Percentiles rank a stretch among this genome's conserved stretches.
Evolutionary conservation across 2,797 vertebrate species (phyloP).

Genomic region (Rhincodon typus): DNA sequence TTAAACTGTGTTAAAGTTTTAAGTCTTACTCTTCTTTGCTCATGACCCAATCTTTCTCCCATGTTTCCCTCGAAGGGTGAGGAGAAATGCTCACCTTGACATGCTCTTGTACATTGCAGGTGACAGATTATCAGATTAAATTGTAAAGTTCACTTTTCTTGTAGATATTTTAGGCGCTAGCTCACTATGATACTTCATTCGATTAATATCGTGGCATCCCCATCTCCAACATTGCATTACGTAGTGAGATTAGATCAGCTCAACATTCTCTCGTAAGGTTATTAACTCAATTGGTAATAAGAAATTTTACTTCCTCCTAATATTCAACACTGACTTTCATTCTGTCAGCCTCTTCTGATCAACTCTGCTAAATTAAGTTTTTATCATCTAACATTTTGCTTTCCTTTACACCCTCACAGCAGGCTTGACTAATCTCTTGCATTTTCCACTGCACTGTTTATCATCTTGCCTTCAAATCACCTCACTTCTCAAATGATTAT

Average conservation of each 20-base stretch:
- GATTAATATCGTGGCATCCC: neutral
- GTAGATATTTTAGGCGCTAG: neutral
- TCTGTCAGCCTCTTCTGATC: neutral
- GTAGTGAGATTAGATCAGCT: neutral
- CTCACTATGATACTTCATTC: neutral
- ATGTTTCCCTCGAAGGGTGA: neutral
- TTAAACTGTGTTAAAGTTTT: neutral
- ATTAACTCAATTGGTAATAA: too few species aligned
- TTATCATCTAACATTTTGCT: neutral
- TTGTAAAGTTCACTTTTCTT: neutral
- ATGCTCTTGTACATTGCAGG: neutral
- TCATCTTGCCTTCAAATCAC: neutral
- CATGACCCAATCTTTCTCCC: neutral
- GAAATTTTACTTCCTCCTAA: too few species aligned
- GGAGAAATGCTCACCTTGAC: too few species aligned
- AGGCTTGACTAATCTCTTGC: neutral
- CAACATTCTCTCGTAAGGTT: neutral
- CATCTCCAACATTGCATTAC: neutral
- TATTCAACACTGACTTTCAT: neutral
- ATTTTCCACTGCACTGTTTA: neutral
- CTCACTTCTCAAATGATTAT: neutral
- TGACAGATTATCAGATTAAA: neutral
- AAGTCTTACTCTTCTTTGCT: neutral
- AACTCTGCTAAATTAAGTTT: neutral
- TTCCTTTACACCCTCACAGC: neutral